These are phyloP conservation scores for Sinopyrophorus schimmeli DNA, from an alignment of 2,888 invertebrate genomes.

Conservation along the genomic window DNA sequence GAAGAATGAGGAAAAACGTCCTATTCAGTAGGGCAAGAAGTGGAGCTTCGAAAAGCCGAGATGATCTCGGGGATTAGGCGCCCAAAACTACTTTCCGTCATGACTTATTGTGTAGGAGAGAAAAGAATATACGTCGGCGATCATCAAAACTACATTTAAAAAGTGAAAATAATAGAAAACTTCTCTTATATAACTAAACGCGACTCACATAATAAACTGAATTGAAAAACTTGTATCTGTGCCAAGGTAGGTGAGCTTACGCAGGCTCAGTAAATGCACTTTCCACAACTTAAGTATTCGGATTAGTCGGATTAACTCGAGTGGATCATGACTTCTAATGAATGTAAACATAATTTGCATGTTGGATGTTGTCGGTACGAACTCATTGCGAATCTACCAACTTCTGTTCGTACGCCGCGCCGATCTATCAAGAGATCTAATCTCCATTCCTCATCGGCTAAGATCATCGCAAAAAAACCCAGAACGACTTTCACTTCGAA, in stretches of 20 bases:
- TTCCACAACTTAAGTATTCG: constrained; percentile 23
- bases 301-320: constrained; percentile 26
- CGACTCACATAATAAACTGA: constrained; percentile 53
- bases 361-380: background rate
- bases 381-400: too few species aligned
- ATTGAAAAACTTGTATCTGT: constrained; percentile 49
- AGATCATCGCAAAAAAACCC: too few species aligned
- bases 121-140: constrained; percentile 38
- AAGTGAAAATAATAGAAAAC: constrained; percentile 57
- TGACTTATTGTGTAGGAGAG: constrained; percentile 33
- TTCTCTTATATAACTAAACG: constrained; percentile 53
- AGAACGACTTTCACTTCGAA: too few species aligned
- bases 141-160: constrained; percentile 50
- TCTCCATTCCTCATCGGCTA: too few species aligned
- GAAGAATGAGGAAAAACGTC: background rate
- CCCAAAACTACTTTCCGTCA: constrained; percentile 34
- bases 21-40: background rate
- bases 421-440: too few species aligned
- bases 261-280: constrained; percentile 38
- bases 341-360: constrained; percentile 21
- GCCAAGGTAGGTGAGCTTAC: constrained; percentile 53
- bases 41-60: too few species aligned
- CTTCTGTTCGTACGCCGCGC: background rate
- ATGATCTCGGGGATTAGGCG: background rate
- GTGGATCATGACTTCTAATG: constrained; percentile 21